Conservation (phyloP, 2,113 vertebrate species). For the Neolamprologus cancellatus region DNA sequence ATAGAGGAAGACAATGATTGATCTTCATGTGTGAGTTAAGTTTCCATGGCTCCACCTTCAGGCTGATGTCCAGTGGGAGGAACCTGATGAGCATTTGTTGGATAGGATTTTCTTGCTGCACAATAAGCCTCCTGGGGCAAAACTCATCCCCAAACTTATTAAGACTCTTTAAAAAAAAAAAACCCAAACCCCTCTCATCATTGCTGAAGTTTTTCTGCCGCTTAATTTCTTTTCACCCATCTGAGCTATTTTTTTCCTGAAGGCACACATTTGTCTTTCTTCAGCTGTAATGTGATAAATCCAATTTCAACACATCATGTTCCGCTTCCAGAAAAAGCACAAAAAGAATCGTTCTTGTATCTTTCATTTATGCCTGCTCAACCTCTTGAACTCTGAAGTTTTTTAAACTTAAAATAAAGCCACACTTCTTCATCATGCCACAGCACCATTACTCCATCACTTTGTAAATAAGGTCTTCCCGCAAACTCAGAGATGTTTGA, state of each 20-base stretch:
- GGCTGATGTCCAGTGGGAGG: not conserved
- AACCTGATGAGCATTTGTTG: not conserved
- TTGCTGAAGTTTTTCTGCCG: not conserved
- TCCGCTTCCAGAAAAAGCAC: not conserved
- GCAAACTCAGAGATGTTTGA: not conserved
- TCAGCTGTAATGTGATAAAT: not conserved
- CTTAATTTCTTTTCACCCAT: not conserved
- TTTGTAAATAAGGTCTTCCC: not conserved
- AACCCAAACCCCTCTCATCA: fast-evolving
- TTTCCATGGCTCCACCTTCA: not conserved
- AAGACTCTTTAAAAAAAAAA: not conserved
- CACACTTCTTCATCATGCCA: not conserved
- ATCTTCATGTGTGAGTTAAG: not conserved
- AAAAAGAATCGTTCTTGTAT: not conserved
- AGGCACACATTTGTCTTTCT: not conserved
- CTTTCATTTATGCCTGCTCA: not conserved
- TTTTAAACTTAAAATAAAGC: not conserved
- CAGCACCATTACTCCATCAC: not conserved
- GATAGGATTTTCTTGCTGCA: not conserved
- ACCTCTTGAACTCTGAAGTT: not conserved
- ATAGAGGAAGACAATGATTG: not conserved
- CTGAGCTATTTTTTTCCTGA: not conserved
- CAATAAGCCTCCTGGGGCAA: not conserved
- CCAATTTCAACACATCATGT: not conserved
- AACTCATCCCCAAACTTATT: not conserved